Base-by-base conservation (phyloP, 2,888 invertebrate genomes). In the Cerastis rubricosa region DNA sequence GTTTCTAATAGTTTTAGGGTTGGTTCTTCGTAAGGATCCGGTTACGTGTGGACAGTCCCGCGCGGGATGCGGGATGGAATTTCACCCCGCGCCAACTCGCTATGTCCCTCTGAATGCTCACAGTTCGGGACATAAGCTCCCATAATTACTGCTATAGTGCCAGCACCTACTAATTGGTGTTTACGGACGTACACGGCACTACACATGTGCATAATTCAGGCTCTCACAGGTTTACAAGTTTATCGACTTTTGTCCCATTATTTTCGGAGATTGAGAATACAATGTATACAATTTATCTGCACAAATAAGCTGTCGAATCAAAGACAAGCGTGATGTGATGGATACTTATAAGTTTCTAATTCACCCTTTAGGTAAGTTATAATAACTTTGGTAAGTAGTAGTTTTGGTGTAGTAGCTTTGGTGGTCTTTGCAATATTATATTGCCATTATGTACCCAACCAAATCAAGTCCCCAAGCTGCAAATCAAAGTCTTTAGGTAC, bases 141-240 rank as follows among this genome's bases (percentile, higher is more conserved):
- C n/a, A 35, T 72, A 35, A 59, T 40, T 47, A 43, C 5, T 6
- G 19, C 12, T 1, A 9, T 22, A 65, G 19, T n/a, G 40, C 19
- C 12, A 9, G 11, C 11, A 9, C 3, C 22, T 35, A 49, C 57
- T 22, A 77, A 77, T 49, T 19, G 29, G n/a, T 76, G 66, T 66
- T 66, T 49, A 77, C 17, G 1, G 12, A 14, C 57, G 25, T 29
- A 25, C n/a, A 45, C 2, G 8, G 6, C 9, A 47, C 35, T 40
- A 25, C 12, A 45, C 19, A 5, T 14, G 51, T 45, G 25, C 51
- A 57, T 75, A 76, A 64, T 64, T 64, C 35, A 64, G 51, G 22
- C 9, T 43, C 22, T 19, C 1, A 61, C 61, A 19, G 12, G 29
- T 25, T 71, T 35, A 35, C 17, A 51, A 35, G 14, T 40, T 68